A percentile compares a stretch with the other conserved stretches of the same genome.
Evolutionary conservation across 2,888 invertebrate genomes (phyloP).

Genomic region (Embidobia sp.): DNA sequence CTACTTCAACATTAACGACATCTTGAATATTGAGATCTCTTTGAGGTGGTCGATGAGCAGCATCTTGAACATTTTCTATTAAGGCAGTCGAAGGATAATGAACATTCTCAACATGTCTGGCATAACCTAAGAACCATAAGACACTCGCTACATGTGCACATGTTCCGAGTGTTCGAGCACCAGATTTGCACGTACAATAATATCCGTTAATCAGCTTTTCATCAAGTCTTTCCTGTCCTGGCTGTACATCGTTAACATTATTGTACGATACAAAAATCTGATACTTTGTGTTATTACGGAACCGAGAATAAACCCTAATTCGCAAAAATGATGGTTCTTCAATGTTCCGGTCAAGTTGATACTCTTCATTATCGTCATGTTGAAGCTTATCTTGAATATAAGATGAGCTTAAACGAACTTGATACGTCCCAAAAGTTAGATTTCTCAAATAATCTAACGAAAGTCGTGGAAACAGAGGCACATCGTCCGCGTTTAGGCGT

Average conservation of each 20-base stretch:
- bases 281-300: constrained; percentile 5
- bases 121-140: background rate
- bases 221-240: constrained; percentile 7
- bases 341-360: constrained; percentile 33
- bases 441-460: constrained; percentile 44
- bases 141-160: constrained; percentile 6
- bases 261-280: constrained; percentile 15
- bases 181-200: constrained; percentile 4
- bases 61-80: background rate
- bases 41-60: background rate
- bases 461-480: constrained; percentile 31
- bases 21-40: constrained; percentile 1
- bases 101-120: background rate
- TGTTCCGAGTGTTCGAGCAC: background rate
- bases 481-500: constrained; percentile 9
- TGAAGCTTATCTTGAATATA: constrained; percentile 47
- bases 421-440: constrained; percentile 32
- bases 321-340: constrained; percentile 30
- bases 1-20: background rate
- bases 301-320: constrained; percentile 34
- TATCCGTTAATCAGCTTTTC: constrained; percentile 1
- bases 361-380: constrained; percentile 40
- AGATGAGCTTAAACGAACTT: constrained; percentile 37
- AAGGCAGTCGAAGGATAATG: constrained; percentile 9
- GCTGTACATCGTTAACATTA: constrained; percentile 3